Conservation (phyloP, 2,797 vertebrate genomes). For the Psittacula echo region DNA sequence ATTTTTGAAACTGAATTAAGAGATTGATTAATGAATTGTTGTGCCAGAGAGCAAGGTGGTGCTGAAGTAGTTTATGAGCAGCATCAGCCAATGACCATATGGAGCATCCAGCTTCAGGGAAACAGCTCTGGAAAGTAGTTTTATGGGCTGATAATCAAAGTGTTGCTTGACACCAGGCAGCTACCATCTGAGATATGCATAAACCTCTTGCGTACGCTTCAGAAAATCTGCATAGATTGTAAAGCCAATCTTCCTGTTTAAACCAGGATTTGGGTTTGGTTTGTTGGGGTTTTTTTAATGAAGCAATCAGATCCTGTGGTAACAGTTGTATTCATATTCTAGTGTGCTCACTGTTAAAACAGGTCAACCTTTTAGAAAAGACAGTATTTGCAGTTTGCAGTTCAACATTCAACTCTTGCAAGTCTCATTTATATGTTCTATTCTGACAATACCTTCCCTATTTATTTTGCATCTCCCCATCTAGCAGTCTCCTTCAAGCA, state of each 20-base stretch:
- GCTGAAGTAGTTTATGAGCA: constrained; percentile 14
- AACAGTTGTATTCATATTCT: not conserved
- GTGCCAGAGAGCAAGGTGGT: not conserved
- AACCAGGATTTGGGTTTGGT: not conserved
- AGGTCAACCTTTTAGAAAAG: not conserved
- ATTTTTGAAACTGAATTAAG: not conserved
- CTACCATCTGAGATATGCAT: not conserved
- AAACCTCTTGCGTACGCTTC: not conserved
- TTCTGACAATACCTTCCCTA: not conserved
- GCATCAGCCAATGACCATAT: not conserved
- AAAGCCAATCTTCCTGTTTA: not conserved
- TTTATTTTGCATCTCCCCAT: not conserved
- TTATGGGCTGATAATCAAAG: constrained; percentile 18
- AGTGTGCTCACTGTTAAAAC: not conserved
- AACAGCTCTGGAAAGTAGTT: not conserved
- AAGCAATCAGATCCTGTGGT: not conserved
- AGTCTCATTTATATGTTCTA: not conserved
- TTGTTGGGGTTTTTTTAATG: not conserved
- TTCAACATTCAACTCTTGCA: not conserved
- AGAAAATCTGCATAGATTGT: not conserved
- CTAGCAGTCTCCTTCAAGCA: not conserved
- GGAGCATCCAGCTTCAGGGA: not conserved
- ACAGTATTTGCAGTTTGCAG: not conserved
- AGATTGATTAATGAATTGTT: not conserved
- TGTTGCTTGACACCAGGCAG: not conserved